Base-by-base conservation (phyloP, 1,140 invertebrate genomes). In the Nasonia giraulti region DNA sequence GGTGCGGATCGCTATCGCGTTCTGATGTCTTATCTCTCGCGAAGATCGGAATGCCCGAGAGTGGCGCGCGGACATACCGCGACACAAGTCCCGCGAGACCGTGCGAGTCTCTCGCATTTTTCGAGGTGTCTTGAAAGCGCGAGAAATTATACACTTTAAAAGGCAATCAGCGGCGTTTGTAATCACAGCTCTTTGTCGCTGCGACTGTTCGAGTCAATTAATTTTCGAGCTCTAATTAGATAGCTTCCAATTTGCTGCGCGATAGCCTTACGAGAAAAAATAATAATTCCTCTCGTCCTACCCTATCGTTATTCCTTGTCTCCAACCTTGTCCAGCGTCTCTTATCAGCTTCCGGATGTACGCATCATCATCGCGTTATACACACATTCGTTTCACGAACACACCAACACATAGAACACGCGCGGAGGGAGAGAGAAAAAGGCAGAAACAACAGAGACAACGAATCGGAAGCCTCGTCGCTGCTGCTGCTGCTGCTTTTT, bases 401-500 rank as follows among this genome's bases (percentile, higher is more conserved):
- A n/a, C 68, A 33, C 8, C 1, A 0, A 71, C 68, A 23, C 68
- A 5, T 11, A 27, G 68, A 71, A 0, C 6, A n/a, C 5, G 3
- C 6, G 17, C 4, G 6, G 20, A 55, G 17, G 17, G 50, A 62
- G 55, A 62, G 55, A 62, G 17, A 62, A 17, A 62, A n/a, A 20
- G 6, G 17, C 55, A 62, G 55, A 62, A 7, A 62, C 40, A 44
- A 44, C 40, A 44, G 55, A 62, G 55, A 62, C 55, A 62, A 62
- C 55, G 55, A 62, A 62, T 62, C 55, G 55, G 55, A 62, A 62
- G 17, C 17, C 55, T 62, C 55, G 55, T 62, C 55, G 55, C 55
- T 62, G 50, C 50, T n/a, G 27, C 27, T 27, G 50, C 50, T 14
- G 55, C 55, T 71, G 23, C 40, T 85, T 81, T 87, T 87, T 85